Evolutionary conservation across 2,888 invertebrate species (phyloP).

Genomic region (Andrena minutula): DNA sequence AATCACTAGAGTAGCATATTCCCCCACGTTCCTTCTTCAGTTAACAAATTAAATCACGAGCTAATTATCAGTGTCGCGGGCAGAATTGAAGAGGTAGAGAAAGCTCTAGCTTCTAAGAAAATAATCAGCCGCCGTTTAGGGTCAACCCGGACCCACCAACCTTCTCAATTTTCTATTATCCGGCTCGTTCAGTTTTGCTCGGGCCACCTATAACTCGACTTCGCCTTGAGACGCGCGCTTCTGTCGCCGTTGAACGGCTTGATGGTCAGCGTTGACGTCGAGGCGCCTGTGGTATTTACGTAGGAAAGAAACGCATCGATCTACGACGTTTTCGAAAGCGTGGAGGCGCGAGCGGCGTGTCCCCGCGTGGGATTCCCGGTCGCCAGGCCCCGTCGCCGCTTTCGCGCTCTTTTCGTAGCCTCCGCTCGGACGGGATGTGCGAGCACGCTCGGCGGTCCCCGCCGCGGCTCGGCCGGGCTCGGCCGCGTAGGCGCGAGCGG

Average conservation of each 20-base stretch:
- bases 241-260: not conserved
- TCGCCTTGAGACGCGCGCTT: not conserved
- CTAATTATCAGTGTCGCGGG: too few species aligned
- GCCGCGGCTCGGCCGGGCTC: conserved; percentile 24
- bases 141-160: too few species aligned
- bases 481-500: conserved; percentile 20
- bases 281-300: not conserved
- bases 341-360: not conserved
- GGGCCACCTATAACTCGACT: not conserved
- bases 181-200: too few species aligned
- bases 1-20: not conserved
- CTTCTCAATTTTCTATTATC: too few species aligned
- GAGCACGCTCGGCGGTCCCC: conserved; percentile 26
- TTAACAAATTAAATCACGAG: too few species aligned
- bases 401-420: conserved; percentile 44
- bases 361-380: conserved; percentile 5
- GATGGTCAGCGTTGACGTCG: not conserved
- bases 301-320: not conserved
- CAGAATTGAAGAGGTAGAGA: too few species aligned
- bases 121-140: too few species aligned
- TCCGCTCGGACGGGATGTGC: not conserved
- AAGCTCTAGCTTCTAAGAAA: too few species aligned
- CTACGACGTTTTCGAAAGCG: conserved; percentile 29
- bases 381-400: not conserved
- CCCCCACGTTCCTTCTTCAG: too few species aligned